Evolutionary conservation across 2,888 invertebrate genomes (phyloP).

Genomic region (Bombylius major): DNA sequence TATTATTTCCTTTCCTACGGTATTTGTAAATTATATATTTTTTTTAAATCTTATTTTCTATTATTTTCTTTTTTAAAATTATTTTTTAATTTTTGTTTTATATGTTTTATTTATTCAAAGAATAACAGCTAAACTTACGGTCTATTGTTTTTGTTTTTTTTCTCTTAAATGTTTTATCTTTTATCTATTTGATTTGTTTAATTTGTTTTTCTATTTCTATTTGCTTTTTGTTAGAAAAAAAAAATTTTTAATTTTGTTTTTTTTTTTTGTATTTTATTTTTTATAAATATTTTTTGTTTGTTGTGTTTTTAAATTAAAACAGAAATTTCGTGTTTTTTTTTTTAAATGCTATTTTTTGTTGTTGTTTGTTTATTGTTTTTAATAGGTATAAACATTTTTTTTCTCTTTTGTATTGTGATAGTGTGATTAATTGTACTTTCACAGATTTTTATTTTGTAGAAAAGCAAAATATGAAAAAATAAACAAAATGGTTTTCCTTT

Average conservation of each 20-base stretch:
- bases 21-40: not conserved
- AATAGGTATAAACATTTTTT: constrained; percentile 1
- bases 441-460: constrained; percentile 4
- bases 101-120: constrained; percentile 7
- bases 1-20: constrained; percentile 6
- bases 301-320: too few relatives aligned
- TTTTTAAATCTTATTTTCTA: not conserved
- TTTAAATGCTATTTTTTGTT: not conserved
- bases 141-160: constrained; percentile 16
- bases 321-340: too few relatives aligned
- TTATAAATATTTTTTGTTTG: not conserved
- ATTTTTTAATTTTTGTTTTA: constrained; percentile 1
- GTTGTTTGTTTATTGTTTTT: constrained; percentile 2
- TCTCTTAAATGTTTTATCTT: not conserved
- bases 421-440: constrained; percentile 14
- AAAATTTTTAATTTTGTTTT: constrained; percentile 5
- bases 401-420: too few relatives aligned
- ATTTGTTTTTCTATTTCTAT: constrained; percentile 7
- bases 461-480: constrained; percentile 4
- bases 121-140: constrained; percentile 20
- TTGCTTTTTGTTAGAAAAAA: too few relatives aligned
- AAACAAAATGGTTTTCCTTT: not conserved
- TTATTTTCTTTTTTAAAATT: not conserved
- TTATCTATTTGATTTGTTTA: not conserved
- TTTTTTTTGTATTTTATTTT: constrained; percentile 6